Evolutionary conservation across 1,140 invertebrate species (phyloP).

Genomic region (Atopsyche davidsoni): DNA sequence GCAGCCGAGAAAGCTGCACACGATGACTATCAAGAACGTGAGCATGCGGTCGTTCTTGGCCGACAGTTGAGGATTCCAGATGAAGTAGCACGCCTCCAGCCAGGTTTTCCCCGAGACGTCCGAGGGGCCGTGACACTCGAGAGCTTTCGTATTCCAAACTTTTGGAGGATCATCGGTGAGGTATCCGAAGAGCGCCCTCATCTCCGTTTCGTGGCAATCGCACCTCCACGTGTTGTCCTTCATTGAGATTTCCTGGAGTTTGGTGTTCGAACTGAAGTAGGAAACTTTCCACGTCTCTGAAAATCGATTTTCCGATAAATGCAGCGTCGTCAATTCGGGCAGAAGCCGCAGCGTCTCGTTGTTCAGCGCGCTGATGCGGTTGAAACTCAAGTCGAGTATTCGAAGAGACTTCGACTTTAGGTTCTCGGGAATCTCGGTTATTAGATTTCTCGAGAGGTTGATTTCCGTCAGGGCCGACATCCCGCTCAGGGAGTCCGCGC

Average conservation of each 20-base stretch:
- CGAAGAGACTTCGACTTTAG: slow-evolving; percentile 50
- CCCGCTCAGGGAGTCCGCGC: slow-evolving; percentile 47
- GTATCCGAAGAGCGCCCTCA: slow-evolving; percentile 54
- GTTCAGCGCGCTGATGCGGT: slow-evolving; percentile 46
- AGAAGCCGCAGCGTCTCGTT: slow-evolving; percentile 51
- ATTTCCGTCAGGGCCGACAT: slow-evolving; percentile 48
- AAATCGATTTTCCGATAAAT: slow-evolving; percentile 60
- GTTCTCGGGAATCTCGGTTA: slow-evolving; percentile 50
- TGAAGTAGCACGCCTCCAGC: slow-evolving; percentile 55
- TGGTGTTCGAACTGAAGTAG: slow-evolving; percentile 55
- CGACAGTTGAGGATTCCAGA: slow-evolving; percentile 49
- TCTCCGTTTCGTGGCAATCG: slow-evolving; percentile 52
- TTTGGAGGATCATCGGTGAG: slow-evolving; percentile 53
- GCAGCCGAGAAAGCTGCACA: slow-evolving; percentile 45
- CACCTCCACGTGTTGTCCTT: slow-evolving; percentile 69
- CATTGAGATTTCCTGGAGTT: slow-evolving; percentile 51
- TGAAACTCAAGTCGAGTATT: slow-evolving; percentile 53
- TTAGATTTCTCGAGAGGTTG: slow-evolving; percentile 54
- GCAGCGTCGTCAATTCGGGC: slow-evolving; percentile 49
- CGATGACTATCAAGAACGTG: slow-evolving; percentile 53
- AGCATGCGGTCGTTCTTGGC: slow-evolving; percentile 49
- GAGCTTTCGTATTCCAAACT: slow-evolving; percentile 43
- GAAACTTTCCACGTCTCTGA: slow-evolving; percentile 51
- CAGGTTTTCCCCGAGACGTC: slow-evolving; percentile 56
- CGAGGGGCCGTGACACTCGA: slow-evolving; percentile 54